Evolutionary conservation across 2,888 invertebrate genomes (phyloP), one percentile per base, ranked within the genome.

Genomic region (Rhorus exstirpatorius): DNA sequence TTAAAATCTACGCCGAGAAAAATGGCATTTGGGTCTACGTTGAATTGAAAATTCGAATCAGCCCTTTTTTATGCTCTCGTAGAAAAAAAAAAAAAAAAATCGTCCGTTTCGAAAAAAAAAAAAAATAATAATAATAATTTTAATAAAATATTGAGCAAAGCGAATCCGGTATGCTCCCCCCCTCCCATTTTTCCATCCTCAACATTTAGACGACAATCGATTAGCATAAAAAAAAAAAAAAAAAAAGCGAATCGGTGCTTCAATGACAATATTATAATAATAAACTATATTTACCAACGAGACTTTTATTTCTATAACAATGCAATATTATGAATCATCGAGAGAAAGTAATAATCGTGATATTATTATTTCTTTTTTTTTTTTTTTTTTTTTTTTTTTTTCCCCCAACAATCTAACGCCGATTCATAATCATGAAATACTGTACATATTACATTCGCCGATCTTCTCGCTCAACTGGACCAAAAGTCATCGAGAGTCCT

Each of bases 391-490:
- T 72, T 31, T 46, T 61, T 77, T 61, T 81, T 53, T 68, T 51
- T 58, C 65, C 38, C 24, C 60, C 88, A 88, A 89, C 89, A 90
- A 92, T 89, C 87, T 90, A 92, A 89, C 87, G 87, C 89, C 88
- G 89, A 90, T 90, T 90, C 84, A 85, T 83, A 88, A 92, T 90
- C 89, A 91, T 89, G 86, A 87, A 90, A 90, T 89, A 90, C 90
- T 89, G 89, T 92, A 91, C 91, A 90, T 88, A 90, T n/a, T 88
- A 88, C 87, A 88, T 87, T 89, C 89, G 86, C n/a, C 87, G 89
- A 87, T 78, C 72, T 79, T 60, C 61, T 72, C 79, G 58, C n/a
- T n/a, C n/a, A n/a, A 58, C 35, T n/a, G 31, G 44, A 58, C 14
- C 41, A 65, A 19, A 61, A 26, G n/a, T n/a, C 61, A 38, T 61